Conservation (phyloP, 2,797 vertebrate genomes). For the Varecia variegata region DNA sequence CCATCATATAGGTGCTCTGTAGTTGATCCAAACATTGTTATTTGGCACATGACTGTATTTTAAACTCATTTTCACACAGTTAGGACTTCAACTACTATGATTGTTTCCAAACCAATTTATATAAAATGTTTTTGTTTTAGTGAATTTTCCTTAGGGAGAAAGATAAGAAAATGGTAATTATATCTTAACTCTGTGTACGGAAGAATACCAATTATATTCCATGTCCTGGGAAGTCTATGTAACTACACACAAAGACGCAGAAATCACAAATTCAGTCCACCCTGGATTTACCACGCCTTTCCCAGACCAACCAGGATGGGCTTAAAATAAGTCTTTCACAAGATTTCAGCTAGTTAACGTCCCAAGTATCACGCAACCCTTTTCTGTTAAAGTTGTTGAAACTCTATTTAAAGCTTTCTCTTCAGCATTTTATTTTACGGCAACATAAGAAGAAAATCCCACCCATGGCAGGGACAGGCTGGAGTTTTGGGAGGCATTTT, state of each 20-base stretch:
- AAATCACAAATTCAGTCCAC: neutral
- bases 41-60: neutral
- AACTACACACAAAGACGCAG: neutral
- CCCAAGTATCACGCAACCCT: neutral
- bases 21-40: neutral
- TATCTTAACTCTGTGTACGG: neutral
- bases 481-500: neutral
- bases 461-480: neutral
- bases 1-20: neutral
- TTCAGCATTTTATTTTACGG: neutral
- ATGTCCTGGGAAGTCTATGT: neutral
- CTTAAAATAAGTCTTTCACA: neutral
- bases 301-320: neutral
- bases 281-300: neutral
- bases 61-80: constrained; percentile 55
- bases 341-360: neutral
- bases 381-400: neutral
- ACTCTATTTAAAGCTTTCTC: neutral
- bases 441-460: neutral
- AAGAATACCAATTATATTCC: neutral
- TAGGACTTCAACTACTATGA: neutral
- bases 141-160: neutral
- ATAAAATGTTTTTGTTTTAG: neutral
- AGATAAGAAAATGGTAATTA: neutral
- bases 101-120: neutral